Base-by-base conservation (phyloP, 2,888 invertebrate genomes). In the Sminthurinus aureus region DNA sequence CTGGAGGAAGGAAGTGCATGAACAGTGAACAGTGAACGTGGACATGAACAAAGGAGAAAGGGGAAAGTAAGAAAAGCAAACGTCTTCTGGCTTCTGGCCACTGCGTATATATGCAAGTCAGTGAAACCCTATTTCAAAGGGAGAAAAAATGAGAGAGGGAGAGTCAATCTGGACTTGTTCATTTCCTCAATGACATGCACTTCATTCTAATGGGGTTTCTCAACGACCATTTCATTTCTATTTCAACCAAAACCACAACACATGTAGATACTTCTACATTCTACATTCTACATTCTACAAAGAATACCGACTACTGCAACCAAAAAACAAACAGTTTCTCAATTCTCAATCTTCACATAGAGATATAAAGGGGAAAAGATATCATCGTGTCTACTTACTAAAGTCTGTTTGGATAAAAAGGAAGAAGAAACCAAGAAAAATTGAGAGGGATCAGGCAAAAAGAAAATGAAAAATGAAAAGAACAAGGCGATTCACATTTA, bases 101-200 rank as follows among this genome's bases (percentile, higher is more conserved):
- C 38, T 38, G 38, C 38, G 38, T 38, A 1, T 38, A 38, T 38
- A 38, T 38, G 24, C 66, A 66, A 15, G 15, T 75, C 18, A 50
- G 1, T 75, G 50, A 18, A 73, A 18, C 15, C 38, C 73, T 24
- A 24, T 38, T 38, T 38, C 1, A 38, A 73, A 3, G 3, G 15
- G 38, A 26, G 24, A 20, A 26, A 38, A 38, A 4, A 38, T 4
- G 38, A 38, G 6, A 38, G 6, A 69, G 69, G n/a, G 24, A 69
- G 69, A 69, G 69, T 69, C 12, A 20, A 69, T 24, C 1, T 38
- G 38, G 58, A 58, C 58, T 58, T 75, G 38, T 38, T 78, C 64
- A 78, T 78, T 78, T 78, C 78, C 78, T 78, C 78, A 78, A 78
- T 78, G 66, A 78, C 78, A 66, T 78, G 66, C 38, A 78, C 78